Evolutionary conservation across 2,797 vertebrate species (phyloP), one percentile per base, ranked within the genome.

Genomic region (Ptychadena robeensis): DNA sequence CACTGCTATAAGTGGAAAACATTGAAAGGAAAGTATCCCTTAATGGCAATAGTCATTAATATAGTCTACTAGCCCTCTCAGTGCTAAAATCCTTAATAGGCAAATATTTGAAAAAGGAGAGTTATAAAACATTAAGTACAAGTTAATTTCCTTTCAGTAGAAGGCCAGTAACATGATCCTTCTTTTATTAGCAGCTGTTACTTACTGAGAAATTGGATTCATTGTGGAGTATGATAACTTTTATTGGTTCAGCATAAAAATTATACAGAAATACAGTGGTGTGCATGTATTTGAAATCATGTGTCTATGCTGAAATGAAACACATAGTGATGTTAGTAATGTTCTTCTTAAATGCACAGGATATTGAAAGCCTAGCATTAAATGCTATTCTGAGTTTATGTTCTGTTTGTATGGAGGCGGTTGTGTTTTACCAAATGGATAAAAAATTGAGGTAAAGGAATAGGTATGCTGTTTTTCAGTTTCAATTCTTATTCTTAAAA

Each of bases 181-280:
- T 79, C 70, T 80, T 84, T 84, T 84, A 84, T 84, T 84, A 84
- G 77, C 82, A 84, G 82, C 82, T 84, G 82, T 84, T 84, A 80
- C 77, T 84, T 80, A 75, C 71, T 80, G 82, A 84, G 65, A 75
- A 84, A 84, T 84, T 84, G 77, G 65, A 80, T 80, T 80, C 77
- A 75, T 84, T 80, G 71, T 83, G 79, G 82, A 61, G 70, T 84
- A 63, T 80, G 82, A 84, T 75, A 84, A 84, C 82, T 80, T 84
- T 84, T 84, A 84, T 84, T 84, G 77, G 70, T 69, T 73, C 71
- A 37, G 70, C 76, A 84, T 84, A 84, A 80, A 79, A 73, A 84
- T 80, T 84, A 84, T 63, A 74, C 76, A 74, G 35, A 80, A 64
- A 84, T 84, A 74, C 48, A 80, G 77, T 75, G 53, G 77, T 80